Evolutionary conservation across 2,797 vertebrate species (phyloP), one percentile per base, ranked within the genome.

Genomic region (Chaenodraco wilsoni): DNA sequence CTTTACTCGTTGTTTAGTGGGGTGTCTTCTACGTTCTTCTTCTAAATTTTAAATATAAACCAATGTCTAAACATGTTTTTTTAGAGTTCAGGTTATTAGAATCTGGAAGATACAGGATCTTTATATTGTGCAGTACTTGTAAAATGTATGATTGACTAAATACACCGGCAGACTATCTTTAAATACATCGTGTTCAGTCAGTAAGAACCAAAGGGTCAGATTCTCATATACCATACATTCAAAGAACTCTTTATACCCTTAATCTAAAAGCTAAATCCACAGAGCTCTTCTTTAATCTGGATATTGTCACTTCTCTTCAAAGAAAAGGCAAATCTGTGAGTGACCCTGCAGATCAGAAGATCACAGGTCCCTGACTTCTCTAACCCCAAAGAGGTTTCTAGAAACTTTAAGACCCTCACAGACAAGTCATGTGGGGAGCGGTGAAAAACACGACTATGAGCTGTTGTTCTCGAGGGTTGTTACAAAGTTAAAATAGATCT

Each of bases 251-350:
- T 4, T 31, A 59, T 40, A 44, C 44, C 33, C 21, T 50, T 68
- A 76, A 69, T 69, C 74, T 81, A n/a, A 19, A 17, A 43, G 41
- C 21, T 19, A 58, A 44, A 76, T 52, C 62, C 72, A 52, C 37
- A 51, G 31, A 37, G 16, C 10, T 54, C 45, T 6, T 41, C 37
- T 70, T 71, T 78, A 72, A 69, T 83, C 72, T 62, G 37, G 21
- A 59, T 15, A 12, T 15, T 55, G 66, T 40, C 27, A 4, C 1
- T 0, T n/a, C 4, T 61, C 62, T 67, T 72, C 68, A 67, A 68
- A 82, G 60, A 11, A 19, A 21, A 43, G 31, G 31, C 19, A n/a
- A n/a, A 68, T 40, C 66, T 56, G 52, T 23, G 9, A 19, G 23
- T 27, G 46, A 3, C 52, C 63, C 27, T 44, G 16, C 17, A 1